Conservation (phyloP, 2,888 invertebrate species). For the Liopterus haemorrhoidalis region DNA sequence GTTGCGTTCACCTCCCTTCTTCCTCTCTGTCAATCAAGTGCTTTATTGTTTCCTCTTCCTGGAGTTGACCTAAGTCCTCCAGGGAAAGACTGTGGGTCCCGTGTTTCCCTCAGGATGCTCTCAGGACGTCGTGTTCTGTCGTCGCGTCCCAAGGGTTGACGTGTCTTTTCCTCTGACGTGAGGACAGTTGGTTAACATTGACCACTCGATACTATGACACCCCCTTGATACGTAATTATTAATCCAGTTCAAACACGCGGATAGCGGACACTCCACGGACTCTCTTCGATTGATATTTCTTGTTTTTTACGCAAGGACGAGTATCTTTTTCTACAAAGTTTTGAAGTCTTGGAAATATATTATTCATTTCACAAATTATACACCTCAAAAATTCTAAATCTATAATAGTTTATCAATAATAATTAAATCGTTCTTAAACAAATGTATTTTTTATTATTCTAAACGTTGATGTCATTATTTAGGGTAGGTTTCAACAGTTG, state of each 20-base stretch:
- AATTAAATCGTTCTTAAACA: too few relatives aligned
- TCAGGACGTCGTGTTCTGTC: conserved; percentile 19
- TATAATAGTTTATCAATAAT: too few relatives aligned
- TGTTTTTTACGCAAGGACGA: conserved; percentile 6
- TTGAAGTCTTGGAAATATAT: too few relatives aligned
- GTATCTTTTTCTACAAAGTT: too few relatives aligned
- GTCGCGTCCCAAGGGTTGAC: conserved; percentile 24
- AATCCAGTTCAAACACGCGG: too few relatives aligned
- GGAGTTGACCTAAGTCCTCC: conserved; percentile 33
- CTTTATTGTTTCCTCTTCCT: conserved; percentile 22
- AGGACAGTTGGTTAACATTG: conserved; percentile 24
- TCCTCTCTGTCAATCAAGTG: conserved; percentile 20
- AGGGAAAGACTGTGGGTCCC: conserved; percentile 35
- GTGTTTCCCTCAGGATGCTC: conserved; percentile 42
- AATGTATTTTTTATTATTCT: too few relatives aligned
- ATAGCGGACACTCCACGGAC: background rate
- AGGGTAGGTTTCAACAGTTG: too few relatives aligned
- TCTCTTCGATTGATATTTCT: conserved; percentile 18
- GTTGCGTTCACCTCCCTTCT: background rate
- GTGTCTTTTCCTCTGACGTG: conserved; percentile 30
- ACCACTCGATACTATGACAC: conserved; percentile 7
- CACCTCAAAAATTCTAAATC: too few relatives aligned
- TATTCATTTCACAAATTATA: too few relatives aligned
- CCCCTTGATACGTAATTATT: background rate
- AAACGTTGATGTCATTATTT: too few relatives aligned